Evolutionary conservation across 2,888 invertebrate species (phyloP).

Genomic region (Apocheima hispidaria): DNA sequence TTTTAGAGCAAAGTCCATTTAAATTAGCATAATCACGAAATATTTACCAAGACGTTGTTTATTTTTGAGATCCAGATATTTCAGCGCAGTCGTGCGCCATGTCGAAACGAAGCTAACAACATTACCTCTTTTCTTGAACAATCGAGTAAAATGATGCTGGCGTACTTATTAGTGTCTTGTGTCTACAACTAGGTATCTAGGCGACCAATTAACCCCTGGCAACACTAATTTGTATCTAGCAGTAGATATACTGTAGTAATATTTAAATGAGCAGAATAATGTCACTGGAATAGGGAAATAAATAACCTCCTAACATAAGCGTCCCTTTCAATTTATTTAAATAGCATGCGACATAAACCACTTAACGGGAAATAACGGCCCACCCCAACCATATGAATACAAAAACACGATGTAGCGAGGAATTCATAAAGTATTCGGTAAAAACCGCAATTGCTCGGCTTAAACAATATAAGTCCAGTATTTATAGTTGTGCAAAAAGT

Average conservation of each 20-base stretch:
- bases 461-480: slow-evolving; percentile 43
- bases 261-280: slow-evolving; percentile 16
- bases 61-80: no score
- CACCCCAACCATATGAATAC: slow-evolving; percentile 29
- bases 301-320: slow-evolving; percentile 7
- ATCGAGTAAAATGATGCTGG: no score
- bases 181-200: no score
- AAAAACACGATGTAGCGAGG: slow-evolving; percentile 27
- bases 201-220: neutral
- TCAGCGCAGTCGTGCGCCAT: no score
- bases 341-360: slow-evolving; percentile 30
- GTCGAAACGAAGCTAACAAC: neutral
- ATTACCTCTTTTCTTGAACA: no score
- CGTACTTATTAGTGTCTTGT: no score
- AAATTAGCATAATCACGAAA: no score
- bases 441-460: slow-evolving; percentile 35
- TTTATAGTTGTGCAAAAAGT: slow-evolving; percentile 46
- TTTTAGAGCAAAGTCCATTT: no score
- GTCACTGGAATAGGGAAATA: slow-evolving; percentile 11
- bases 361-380: slow-evolving; percentile 24
- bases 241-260: slow-evolving; percentile 3
- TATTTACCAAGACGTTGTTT: no score
- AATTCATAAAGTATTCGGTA: slow-evolving; percentile 41
- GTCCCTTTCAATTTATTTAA: slow-evolving; percentile 27
- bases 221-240: neutral